phyloP scores from a whole-genome alignment of 1,140 invertebrate genomes.

The Doryteuthis pealeii region DNA sequence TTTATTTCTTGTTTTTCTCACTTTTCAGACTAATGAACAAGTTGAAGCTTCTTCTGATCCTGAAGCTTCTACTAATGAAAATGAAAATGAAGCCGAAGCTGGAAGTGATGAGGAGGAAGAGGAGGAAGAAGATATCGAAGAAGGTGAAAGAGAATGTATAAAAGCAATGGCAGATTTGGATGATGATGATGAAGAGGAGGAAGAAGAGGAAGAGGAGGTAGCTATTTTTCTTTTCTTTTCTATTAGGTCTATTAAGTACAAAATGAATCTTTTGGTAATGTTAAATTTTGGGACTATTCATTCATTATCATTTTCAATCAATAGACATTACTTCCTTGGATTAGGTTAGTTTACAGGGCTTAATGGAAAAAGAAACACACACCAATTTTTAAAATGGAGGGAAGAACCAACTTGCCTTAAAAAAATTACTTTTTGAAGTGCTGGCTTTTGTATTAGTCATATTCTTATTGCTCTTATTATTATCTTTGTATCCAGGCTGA shows the following conservation, averaged over 20 bases:
- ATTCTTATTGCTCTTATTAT: too few species aligned
- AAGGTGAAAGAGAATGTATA: constrained; percentile 13
- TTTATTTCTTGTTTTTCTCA: not conserved
- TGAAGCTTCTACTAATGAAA: constrained; percentile 7
- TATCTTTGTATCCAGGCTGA: too few species aligned
- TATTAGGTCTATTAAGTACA: not conserved
- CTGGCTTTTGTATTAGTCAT: too few species aligned
- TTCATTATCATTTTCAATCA: not conserved
- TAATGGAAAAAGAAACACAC: too few species aligned
- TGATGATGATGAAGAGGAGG: constrained; percentile 11
- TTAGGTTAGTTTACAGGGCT: not conserved
- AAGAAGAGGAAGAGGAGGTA: not conserved
- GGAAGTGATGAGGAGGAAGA: constrained; percentile 59
- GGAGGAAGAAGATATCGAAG: constrained; percentile 50
- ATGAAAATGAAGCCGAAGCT: constrained; percentile 29
- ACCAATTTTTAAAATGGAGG: too few species aligned
- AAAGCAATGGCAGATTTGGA: not conserved
- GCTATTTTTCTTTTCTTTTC: not conserved
- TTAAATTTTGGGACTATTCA: not conserved
- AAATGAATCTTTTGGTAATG: not conserved
- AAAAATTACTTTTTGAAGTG: too few species aligned
- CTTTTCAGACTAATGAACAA: not conserved
- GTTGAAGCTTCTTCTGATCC: not conserved
- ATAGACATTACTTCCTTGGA: not conserved
- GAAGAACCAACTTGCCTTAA: too few species aligned